Conservation (phyloP, 2,888 invertebrate genomes). For the Cinara cedri region DNA sequence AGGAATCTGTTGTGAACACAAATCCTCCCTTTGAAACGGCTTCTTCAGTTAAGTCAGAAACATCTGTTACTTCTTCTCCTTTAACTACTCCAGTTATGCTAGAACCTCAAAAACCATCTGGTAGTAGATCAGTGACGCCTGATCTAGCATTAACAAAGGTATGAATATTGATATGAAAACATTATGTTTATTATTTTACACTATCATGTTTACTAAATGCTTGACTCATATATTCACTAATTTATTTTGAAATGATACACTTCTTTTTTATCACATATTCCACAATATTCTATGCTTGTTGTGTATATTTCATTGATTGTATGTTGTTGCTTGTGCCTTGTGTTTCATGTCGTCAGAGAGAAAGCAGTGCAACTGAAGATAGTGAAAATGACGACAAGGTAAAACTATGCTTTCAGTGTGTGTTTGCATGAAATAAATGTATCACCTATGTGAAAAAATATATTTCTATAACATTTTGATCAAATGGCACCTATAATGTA, state of each 20-base stretch:
- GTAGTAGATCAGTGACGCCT: conserved; percentile 60
- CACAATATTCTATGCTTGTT: conserved; percentile 17
- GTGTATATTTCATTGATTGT: conserved; percentile 40
- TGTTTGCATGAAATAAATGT: conserved; percentile 23
- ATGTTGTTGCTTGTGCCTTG: conserved; percentile 32
- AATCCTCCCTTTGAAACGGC: conserved; percentile 53
- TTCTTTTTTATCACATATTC: background rate
- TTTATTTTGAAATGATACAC: conserved; percentile 18
- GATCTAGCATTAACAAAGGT: conserved; percentile 59
- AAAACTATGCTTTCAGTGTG: conserved; percentile 33
- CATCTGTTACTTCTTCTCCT: conserved; percentile 50
- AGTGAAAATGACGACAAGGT: conserved; percentile 57
- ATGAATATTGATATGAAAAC: conserved; percentile 17
- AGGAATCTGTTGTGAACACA: conserved; percentile 15
- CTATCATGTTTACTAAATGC: conserved; percentile 13
- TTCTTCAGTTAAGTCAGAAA: conserved; percentile 51
- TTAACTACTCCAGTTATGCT: conserved; percentile 41
- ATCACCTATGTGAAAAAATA: background rate
- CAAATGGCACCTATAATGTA: background rate
- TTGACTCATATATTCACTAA: conserved; percentile 22
- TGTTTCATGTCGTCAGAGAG: conserved; percentile 51
- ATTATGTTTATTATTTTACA: conserved; percentile 10
- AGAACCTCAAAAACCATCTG: conserved; percentile 56
- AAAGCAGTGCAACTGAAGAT: conserved; percentile 53
- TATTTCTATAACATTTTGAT: background rate